Evolutionary conservation across 1,140 invertebrate genomes (phyloP), one percentile per base, ranked within the genome.

Genomic region (Argopecten irradians): DNA sequence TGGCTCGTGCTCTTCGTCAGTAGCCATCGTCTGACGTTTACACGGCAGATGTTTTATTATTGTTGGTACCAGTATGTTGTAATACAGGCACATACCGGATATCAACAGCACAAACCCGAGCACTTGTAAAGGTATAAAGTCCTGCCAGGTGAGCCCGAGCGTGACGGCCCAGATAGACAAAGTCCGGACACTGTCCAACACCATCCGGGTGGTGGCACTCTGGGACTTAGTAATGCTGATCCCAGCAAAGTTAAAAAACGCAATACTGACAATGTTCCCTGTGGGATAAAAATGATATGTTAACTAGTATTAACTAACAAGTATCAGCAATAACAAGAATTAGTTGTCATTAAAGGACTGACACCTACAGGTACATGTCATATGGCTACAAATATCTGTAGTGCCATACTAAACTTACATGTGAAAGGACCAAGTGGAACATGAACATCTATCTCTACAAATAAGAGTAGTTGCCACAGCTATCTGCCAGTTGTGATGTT

Each of bases 201-300:
- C 97, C 97, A 99, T 98, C 92, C 98, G 96, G 1, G 98, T 98
- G 0, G 98, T 99, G 19, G 98, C 98, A 82, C 92, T 94, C 19
- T 94, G 96, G 95, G 99, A 98, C 96, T 99, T 99, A 0, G 98
- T 98, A n/a, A 99, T 98, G 94, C 97, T 98, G 34, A 99, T 97
- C 33, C 98, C 98, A 93, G 98, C 97, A 96, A 98, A 99, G 95
- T 99, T 99, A 96, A 99, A 99, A 94, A 99, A 98, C 1, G 98
- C 98, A 92, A 99, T 99, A 87, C 98, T 99, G 8, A 99, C 93
- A 19, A 98, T 96, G n/a, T 98, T 98, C 90, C 98, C 98, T 97
- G 95, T 46, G 93, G 92, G 55, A 89, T 91, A 87, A 32, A 90
- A 86, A 41, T n/a, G n/a, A n/a, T n/a, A n/a, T n/a, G n/a, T n/a